Evolutionary conservation across 2,113 vertebrate species (phyloP).

Genomic region (Tetrao urogallus): DNA sequence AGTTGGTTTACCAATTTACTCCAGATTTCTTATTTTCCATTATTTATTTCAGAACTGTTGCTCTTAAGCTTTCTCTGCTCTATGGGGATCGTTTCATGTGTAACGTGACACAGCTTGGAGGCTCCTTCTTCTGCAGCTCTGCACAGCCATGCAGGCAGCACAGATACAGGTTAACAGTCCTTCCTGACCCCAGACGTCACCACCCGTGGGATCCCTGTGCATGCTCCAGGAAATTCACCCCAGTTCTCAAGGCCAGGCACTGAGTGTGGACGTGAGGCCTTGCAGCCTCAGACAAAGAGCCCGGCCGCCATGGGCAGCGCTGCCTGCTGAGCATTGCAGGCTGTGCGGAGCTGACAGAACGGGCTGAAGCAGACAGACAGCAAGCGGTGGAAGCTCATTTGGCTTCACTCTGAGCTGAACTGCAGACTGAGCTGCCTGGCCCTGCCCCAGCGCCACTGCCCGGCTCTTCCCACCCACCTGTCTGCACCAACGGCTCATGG

Average conservation of each 20-base stretch:
- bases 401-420: neutral
- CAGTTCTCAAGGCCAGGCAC: neutral
- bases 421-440: neutral
- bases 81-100: neutral
- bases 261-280: neutral
- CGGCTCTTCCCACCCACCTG: neutral
- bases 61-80: neutral
- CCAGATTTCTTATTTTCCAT: neutral
- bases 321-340: neutral
- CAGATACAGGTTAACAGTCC: neutral
- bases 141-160: neutral
- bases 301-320: accelerated
- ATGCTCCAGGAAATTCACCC: neutral
- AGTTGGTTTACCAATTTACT: neutral
- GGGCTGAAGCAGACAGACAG: neutral
- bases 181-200: neutral
- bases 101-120: neutral
- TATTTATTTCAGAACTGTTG: neutral
- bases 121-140: neutral
- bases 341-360: neutral
- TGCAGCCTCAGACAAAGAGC: neutral
- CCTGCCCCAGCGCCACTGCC: neutral
- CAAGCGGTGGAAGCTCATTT: neutral
- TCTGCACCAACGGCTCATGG: neutral
- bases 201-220: neutral